Base-by-base conservation (phyloP, 1,140 invertebrate species). In the Nephila pilipes region DNA sequence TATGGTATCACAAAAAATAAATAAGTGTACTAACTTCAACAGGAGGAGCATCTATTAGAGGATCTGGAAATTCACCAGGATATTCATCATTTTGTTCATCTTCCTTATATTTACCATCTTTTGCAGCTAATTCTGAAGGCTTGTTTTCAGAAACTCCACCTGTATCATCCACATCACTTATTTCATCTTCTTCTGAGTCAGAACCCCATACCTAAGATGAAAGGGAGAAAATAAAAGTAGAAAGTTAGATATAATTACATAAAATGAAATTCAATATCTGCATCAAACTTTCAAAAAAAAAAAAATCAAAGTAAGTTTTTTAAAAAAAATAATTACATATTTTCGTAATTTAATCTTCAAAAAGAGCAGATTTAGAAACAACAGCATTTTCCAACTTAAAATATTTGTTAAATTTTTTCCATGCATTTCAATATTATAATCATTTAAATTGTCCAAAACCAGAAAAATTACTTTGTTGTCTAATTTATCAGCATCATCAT, bases 191-290 rank as follows among this genome's bases (percentile, higher is more conserved):
- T 60, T 94, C 94, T 90, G 97, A 96, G 94, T 98, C 98, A 90
- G 69, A 97, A 25, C 98, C 98, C 98, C 98, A 99, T 94, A 99
- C 97, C 96, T 99, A 97, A 94, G 14, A 81, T 79, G 18, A 32
- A 58, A 60, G 60, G 46, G 46, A 46, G 46, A 54, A 29, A 20
- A 54, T 85, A 25, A 57, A 75, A 93, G 87, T 63, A 10, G 46
- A 46, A 46, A 10, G 6, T 10, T 10, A 10, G 12, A 10, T 10
- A 46, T 46, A 46, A 80, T 63, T 60, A 58, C 12, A 10, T 46
- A 46, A 46, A 46, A 46, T 46, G 12, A 46, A 46, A 46, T 46
- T 10, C 12, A n/a, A n/a, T n/a, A n/a, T n/a, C n/a, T n/a, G n/a
- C n/a, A n/a, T n/a, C n/a, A n/a, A n/a, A n/a, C n/a, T n/a, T n/a